Percentiles rank a stretch among this genome's conserved stretches.
These are phyloP conservation scores for Tenebrosternarchus preto DNA, from an alignment of 2,113 vertebrate genomes.

Conservation along the genomic window DNA sequence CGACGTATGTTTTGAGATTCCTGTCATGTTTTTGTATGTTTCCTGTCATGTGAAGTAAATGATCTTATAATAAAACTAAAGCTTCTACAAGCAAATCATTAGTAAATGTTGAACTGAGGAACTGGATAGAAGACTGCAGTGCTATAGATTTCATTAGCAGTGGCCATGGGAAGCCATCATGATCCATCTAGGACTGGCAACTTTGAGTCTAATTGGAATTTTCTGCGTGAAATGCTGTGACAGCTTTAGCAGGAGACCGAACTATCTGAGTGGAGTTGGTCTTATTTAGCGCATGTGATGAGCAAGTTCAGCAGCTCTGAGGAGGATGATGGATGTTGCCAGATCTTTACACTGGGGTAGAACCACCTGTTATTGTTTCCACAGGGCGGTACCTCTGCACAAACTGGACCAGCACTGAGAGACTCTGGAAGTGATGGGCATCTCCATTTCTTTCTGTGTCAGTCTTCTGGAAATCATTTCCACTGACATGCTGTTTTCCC, in stretches of 20 bases:
- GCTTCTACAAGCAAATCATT: too few species aligned
- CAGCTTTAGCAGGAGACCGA: neutral
- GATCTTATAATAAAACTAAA: neutral
- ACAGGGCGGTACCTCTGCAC: neutral
- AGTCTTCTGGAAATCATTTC: neutral
- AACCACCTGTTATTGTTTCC: too few species aligned
- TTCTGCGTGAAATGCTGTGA: neutral
- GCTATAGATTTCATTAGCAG: neutral
- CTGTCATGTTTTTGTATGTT: neutral
- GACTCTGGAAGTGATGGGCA: neutral
- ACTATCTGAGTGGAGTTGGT: neutral
- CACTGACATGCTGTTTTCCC: neutral
- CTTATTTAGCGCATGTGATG: neutral
- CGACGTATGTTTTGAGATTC: neutral
- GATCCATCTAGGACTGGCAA: neutral
- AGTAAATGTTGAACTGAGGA: too few species aligned
- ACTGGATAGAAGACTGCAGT: neutral
- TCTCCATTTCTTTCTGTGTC: conserved; percentile 23
- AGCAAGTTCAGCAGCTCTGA: neutral
- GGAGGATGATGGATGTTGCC: conserved; percentile 14
- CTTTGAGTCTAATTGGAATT: neutral
- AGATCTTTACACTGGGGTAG: too few species aligned
- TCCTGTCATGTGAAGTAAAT: neutral
- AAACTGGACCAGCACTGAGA: neutral
- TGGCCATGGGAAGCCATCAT: neutral